A percentile compares a stretch with the other conserved stretches of the same genome.
Conservation (phyloP, 1,140 invertebrate species). For the Piezodorus guildinii region DNA sequence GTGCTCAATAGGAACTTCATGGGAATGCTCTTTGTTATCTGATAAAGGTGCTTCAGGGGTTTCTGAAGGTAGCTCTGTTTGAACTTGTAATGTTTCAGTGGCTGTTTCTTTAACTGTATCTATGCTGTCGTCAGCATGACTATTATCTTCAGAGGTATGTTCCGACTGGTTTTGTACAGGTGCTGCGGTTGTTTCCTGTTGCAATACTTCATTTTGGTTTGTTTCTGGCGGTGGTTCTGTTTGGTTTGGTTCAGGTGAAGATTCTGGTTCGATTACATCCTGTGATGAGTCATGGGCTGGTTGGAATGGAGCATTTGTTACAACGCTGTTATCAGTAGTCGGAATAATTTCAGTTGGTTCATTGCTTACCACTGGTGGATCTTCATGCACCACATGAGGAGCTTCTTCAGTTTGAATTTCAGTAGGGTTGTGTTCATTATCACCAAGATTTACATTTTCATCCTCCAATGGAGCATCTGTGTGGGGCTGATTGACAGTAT, state of each 20-base stretch:
- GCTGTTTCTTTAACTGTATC: not conserved
- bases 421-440: no score
- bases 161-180: conserved; percentile 5
- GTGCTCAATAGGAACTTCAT: no score
- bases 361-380: not conserved
- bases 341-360: not conserved
- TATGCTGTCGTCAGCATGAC: not conserved
- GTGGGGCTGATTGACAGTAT: no score
- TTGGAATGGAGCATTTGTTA: not conserved
- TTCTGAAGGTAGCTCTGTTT: not conserved
- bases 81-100: not conserved
- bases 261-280: not conserved
- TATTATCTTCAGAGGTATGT: not conserved
- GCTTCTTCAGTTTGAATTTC: not conserved
- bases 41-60: not conserved
- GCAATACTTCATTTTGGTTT: conserved; percentile 5
- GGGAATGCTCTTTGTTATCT: no score
- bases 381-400: not conserved
- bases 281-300: not conserved
- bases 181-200: conserved; percentile 17
- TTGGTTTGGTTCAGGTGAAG: not conserved
- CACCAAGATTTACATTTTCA: no score
- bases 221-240: not conserved
- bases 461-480: no score
- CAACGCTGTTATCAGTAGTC: no score